Conservation (phyloP, 2,888 invertebrate genomes). For the Tenodera sinensis region DNA sequence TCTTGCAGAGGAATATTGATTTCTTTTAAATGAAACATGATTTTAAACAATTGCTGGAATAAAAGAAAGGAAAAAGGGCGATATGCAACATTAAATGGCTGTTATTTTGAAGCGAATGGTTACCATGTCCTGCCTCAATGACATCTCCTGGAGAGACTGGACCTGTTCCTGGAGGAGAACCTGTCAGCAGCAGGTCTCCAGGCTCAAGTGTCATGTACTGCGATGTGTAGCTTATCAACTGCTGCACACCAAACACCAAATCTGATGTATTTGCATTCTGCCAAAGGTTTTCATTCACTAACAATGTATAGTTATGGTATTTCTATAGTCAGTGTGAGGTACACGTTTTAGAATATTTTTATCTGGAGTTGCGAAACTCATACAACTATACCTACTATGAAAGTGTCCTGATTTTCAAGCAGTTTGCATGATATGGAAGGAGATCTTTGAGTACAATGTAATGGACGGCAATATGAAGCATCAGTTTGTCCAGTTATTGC, state of each 20-base stretch:
- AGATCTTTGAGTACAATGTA: too few relatives aligned
- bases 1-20: background rate
- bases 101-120: background rate
- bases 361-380: too few relatives aligned
- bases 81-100: background rate
- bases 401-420: too few relatives aligned
- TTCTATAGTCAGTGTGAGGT: too few relatives aligned
- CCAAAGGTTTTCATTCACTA: slow-evolving; percentile 56
- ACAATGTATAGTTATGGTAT: too few relatives aligned
- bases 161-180: slow-evolving; percentile 66
- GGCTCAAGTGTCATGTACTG: slow-evolving; percentile 66
- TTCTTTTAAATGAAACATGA: background rate
- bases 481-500: too few relatives aligned
- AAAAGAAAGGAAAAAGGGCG: background rate
- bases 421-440: too few relatives aligned
- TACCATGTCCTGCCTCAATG: slow-evolving; percentile 50
- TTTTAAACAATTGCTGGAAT: background rate
- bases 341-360: too few relatives aligned
- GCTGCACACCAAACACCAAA: slow-evolving; percentile 63
- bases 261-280: slow-evolving; percentile 63
- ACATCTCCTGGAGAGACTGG: slow-evolving; percentile 60
- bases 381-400: too few relatives aligned
- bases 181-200: slow-evolving; percentile 71
- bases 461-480: too few relatives aligned
- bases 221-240: slow-evolving; percentile 63